Base-by-base conservation (phyloP, 1,140 invertebrate genomes). In the Aphelenchoides besseyi region DNA sequence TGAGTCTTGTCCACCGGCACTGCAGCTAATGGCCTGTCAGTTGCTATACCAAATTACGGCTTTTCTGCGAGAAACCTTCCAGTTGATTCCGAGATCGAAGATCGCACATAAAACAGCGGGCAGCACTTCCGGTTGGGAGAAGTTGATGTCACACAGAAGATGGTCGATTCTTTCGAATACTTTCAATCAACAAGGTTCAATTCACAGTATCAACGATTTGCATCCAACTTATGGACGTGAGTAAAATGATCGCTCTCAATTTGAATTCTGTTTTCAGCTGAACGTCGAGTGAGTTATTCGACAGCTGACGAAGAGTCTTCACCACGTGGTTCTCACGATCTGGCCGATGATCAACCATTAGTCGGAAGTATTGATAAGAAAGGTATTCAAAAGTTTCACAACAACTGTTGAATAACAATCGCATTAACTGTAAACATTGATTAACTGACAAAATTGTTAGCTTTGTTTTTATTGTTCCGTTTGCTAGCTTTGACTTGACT, bases 11-110 rank as follows among this genome's bases (percentile, higher is more conserved):
- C 95, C 96, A 0, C 89, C 93, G 68, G 92, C 94, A 0, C 86
- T 99, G 3, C 90, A 95, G 79, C 87, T 98, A 72, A 88, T 97
- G 9, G 94, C 94, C 0, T 97, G 94, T 84, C 90, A 94, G 41
- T 87, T 99, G 2, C 88, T 99, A 2, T 88, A 93, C 76, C 96
- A 99, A 88, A 95, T 99, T 32, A 98, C 96, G 0, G 90, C 94
- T 0, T 99, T 98, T 85, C 86, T 99, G 26, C 87, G 97, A 16
- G 97, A 99, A 86, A 97, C 94, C 0, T 97, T 97, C 85, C 87
- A 92, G 79, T 85, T 87, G 71, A 80, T 90, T 55, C 88, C 88
- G 3, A 53, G 87, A 61, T 81, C 81, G 3, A 77, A 82, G 32
- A 73, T 75, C 30, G 77, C 79, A 73, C 73, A 75, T 32, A 68